Base-by-base conservation (phyloP, 1,140 invertebrate genomes). In the Atta colombica region DNA sequence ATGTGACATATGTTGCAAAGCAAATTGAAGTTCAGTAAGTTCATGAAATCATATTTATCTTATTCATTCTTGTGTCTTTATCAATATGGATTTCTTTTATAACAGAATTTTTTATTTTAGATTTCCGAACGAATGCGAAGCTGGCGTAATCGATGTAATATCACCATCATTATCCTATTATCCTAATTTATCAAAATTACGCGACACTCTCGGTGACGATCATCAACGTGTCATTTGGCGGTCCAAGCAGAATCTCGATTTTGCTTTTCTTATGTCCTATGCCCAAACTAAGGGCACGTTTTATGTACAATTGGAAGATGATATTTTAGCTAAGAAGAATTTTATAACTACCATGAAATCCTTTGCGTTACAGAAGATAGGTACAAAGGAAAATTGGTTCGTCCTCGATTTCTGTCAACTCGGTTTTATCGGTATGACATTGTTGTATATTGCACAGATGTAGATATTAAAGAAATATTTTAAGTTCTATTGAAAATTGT, bases 161-260 rank as follows among this genome's bases (percentile, higher is more conserved):
- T 96, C 98, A 2, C 99, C 99, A 0, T 97, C 98, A 3, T 91
- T 97, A 0, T 96, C 97, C 0, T 99, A 98, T 93, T 99, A 99
- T 95, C 99, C 99, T 0, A 97, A 99, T 94, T 96, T 99, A 77
- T 96, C 98, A 51, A 96, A 96, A 58, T 91, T 99, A 39, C 96
- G 96, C 18, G 96, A 97, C 31, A 99, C 98, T 0, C 95, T 99
- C 4, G 98, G 98, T 0, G 99, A 99, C 95, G 97, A 98, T 4
- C 96, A 97, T 84, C 98, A 99, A 92, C 96, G 99, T 39, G 98
- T 99, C 0, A 96, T 97, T 89, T 99, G 99, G 99, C 96, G 99
- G 68, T 99, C 98, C 1, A 99, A 99, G 93, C 99, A 99, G 95
- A 99, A 99, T 95, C 96, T 99, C 63, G 99, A 99, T 94, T 99